Evolutionary conservation across 2,888 invertebrate species (phyloP).

Genomic region (Zygogramma bicolorata): DNA sequence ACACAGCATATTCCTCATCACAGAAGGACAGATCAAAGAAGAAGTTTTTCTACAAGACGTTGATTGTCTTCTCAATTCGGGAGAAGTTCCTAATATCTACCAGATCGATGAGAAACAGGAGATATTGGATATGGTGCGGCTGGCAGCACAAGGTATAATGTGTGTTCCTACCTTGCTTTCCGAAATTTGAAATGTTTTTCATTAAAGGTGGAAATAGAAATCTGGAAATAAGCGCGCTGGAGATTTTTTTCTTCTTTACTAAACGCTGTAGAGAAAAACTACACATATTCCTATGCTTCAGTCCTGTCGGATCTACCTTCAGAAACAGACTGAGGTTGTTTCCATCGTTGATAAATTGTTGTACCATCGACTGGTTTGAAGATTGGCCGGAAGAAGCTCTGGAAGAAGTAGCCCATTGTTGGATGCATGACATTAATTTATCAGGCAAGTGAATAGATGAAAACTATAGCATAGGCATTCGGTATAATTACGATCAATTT

Average conservation of each 20-base stretch:
- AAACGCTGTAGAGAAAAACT: conserved; percentile 83
- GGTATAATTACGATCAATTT: no score
- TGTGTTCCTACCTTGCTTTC: background rate
- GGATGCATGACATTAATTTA: conserved; percentile 82
- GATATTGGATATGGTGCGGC: conserved; percentile 80
- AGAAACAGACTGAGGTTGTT: conserved; percentile 81
- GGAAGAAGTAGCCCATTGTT: conserved; percentile 83
- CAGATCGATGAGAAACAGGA: conserved; percentile 87
- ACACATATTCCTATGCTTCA: conserved; percentile 87
- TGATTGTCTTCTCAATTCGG: conserved; percentile 85
- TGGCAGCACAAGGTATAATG: conserved; percentile 75
- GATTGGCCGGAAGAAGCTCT: conserved; percentile 91
- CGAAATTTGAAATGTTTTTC: background rate
- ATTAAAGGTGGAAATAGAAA: conserved; percentile 75
- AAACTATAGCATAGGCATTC: no score
- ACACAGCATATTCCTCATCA: conserved; percentile 81
- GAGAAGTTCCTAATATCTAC: conserved; percentile 89
- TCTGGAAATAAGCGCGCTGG: conserved; percentile 84
- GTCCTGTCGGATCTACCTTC: conserved; percentile 87
- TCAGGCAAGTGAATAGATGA: conserved; percentile 61
- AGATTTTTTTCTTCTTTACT: conserved; percentile 80
- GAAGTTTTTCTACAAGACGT: conserved; percentile 86
- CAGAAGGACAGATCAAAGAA: conserved; percentile 86
- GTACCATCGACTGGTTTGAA: conserved; percentile 92
- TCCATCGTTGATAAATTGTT: conserved; percentile 88